Percentiles rank a stretch among this genome's conserved stretches.
Conservation (phyloP, 1,140 invertebrate species). For the Diabrotica undecimpunctata region DNA sequence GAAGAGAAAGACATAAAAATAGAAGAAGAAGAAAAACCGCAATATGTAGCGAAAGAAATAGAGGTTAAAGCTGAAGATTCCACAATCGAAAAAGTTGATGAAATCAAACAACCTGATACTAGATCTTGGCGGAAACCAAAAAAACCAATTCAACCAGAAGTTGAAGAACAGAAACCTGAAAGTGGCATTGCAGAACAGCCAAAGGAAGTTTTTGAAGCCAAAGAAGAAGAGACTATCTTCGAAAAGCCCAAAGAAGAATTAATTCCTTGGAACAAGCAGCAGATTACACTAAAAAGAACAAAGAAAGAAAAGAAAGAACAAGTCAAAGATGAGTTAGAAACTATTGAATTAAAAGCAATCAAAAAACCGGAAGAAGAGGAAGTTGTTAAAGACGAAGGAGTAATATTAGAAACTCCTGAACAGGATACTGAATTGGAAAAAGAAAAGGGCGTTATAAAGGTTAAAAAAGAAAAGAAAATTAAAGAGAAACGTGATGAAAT, state of each 20-base stretch:
- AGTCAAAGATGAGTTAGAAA: constrained; percentile 46
- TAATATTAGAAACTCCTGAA: constrained; percentile 35
- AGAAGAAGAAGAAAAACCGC: constrained; percentile 26
- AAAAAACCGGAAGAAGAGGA: constrained; percentile 26
- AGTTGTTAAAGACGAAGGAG: constrained; percentile 44
- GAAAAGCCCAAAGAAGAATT: constrained; percentile 38
- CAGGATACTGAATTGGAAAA: background rate
- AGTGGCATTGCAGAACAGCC: background rate
- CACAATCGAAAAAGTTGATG: background rate
- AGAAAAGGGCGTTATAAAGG: background rate
- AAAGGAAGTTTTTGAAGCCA: background rate
- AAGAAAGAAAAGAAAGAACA: constrained; percentile 42
- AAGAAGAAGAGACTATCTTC: background rate
- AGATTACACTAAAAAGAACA: constrained; percentile 44
- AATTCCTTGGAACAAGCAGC: constrained; percentile 49
- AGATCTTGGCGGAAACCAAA: constrained; percentile 29
- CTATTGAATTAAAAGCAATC: constrained; percentile 39
- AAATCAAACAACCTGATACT: constrained; percentile 27
- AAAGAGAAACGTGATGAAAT: constrained; percentile 10
- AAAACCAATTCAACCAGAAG: background rate
- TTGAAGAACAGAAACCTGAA: constrained; percentile 8
- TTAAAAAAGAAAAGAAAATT: constrained; percentile 8
- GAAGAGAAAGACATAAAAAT: constrained; percentile 11
- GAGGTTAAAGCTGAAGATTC: constrained; percentile 50
- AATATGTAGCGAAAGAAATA: constrained; percentile 50